Evolutionary conservation across 2,113 vertebrate species (phyloP), one percentile per base, ranked within the genome.

Genomic region (Thalassarche chlororhynchos): DNA sequence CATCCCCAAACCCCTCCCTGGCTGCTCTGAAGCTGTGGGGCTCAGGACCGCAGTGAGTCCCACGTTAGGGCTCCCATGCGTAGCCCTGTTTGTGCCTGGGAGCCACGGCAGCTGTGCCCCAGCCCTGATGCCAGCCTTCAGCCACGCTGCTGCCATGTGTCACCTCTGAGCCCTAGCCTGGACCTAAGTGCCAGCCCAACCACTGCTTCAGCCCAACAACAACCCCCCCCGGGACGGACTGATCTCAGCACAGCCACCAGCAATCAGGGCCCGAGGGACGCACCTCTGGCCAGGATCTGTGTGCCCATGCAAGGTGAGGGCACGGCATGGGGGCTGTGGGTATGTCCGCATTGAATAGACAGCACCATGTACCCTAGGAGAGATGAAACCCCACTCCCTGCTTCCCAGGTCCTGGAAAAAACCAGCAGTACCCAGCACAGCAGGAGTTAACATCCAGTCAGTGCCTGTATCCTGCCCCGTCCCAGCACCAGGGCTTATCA

Each of bases 401-500:
- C n/a, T 83, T 72, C 23, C 51, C 76, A 60, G 12, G 5, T 51
- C 72, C 46, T 20, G 21, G 17, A 88, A 47, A 60, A 96, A 74
- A 32, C 6, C 75, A 92, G 44, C 31, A 64, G 44, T 14, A 57
- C 4, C 34, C 89, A 89, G 97, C 86, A 91, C 28, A 17, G 77
- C 49, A 91, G 66, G 97, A 68, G 96, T 97, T 96, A 96, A 97
- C 74, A 62, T 10, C 42, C 86, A 88, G 86, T 57, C 21, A 3
- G 71, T 88, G 95, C 88, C 87, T 81, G 86, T 40, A 96, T 97
- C 96, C 95, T 97, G 96, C 90, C 66, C 54, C 2, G 11, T 95
- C 92, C 92, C 94, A 93, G 90, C 95, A 96, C 94, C 95, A 79
- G 80, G 44, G 94, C 94, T 97, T 94, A 97, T 97, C 95, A 68